Evolutionary conservation across 2,113 vertebrate species (phyloP).

Genomic region (Hucho hucho): DNA sequence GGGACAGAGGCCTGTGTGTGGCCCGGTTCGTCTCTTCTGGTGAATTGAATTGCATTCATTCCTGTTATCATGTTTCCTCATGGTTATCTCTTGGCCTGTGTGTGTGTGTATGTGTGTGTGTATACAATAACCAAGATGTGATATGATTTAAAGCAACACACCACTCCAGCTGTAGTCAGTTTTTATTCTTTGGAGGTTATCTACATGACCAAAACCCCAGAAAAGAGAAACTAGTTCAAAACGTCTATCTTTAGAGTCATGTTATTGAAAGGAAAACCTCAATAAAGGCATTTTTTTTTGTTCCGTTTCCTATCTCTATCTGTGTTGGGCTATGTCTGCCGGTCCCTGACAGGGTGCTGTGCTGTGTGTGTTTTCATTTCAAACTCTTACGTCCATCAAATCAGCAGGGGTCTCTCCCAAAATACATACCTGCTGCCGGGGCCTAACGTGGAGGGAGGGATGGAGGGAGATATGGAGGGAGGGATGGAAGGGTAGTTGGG

Average conservation of each 20-base stretch:
- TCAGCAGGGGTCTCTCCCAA: constrained; percentile 69
- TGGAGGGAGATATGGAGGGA: constrained; percentile 39
- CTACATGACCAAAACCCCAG: constrained; percentile 51
- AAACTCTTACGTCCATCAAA: constrained; percentile 72
- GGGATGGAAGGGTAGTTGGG: constrained; percentile 29
- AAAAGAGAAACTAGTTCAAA: constrained; percentile 51
- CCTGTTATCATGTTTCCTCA: constrained; percentile 62
- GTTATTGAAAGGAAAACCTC: constrained; percentile 74
- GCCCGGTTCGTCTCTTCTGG: constrained; percentile 62
- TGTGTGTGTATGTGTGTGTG: constrained; percentile 55
- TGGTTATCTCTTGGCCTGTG: constrained; percentile 67
- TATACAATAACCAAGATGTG: constrained; percentile 60
- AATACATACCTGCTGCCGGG: constrained; percentile 70
- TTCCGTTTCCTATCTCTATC: constrained; percentile 65
- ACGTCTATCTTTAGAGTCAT: constrained; percentile 58
- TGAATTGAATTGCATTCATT: constrained; percentile 72
- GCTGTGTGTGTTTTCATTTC: constrained; percentile 71
- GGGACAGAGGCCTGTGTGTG: constrained; percentile 57
- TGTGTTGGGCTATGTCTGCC: constrained; percentile 64
- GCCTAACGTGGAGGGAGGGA: constrained; percentile 27
- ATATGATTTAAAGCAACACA: constrained; percentile 59
- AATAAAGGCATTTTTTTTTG: constrained; percentile 67
- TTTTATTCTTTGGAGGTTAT: constrained; percentile 54
- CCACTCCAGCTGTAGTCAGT: constrained; percentile 53
- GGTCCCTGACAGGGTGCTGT: constrained; percentile 53